Base-by-base conservation (phyloP, 2,797 vertebrate genomes). In the Euphonia xanthogaster region DNA sequence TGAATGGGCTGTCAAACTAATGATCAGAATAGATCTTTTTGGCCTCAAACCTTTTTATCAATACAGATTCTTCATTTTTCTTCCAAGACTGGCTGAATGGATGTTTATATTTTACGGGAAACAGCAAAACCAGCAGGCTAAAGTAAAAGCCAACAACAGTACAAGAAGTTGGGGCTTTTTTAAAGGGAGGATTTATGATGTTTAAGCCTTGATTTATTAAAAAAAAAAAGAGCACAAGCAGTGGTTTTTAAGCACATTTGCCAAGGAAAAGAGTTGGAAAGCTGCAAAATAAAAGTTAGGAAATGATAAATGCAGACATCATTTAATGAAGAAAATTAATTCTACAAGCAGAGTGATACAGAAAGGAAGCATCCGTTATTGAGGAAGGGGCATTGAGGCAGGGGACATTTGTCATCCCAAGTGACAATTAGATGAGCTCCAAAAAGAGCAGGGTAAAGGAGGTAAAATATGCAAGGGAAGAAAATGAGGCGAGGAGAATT, bases 321-420 rank as follows among this genome's bases (percentile, higher is more conserved):
- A 33, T 33, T 96, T 96, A 94, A 97, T 97, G 97, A 91, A 90
- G 91, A 91, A 97, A 95, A 94, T 57, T n/a, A 92, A 94, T 94
- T 96, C 86, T 91, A 61, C 65, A 58, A 57, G 90, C 54, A 88
- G 66, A 92, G 30, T 37, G 91, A 81, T 94, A 88, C 45, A 94
- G 74, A 74, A 68, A 77, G 72, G 79, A 83, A 92, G 53, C 72
- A 66, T 94, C 60, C 75, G 2, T 92, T 96, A 68, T 40, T 6
- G 12, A 60, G 78, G 78, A 93, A 57, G 75, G 66, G 68, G 70
- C 74, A 86, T 39, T 42, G 67, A 21, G 51, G 87, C 81, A 73
- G 50, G 88, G 71, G 89, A 62, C 45, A 54, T 85, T 94, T 94
- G 85, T 96, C 94, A 95, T 89, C 95, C 93, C 72, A 74, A 76